Conservation (phyloP, 2,113 vertebrate genomes). For the Chionodraco myersi region DNA sequence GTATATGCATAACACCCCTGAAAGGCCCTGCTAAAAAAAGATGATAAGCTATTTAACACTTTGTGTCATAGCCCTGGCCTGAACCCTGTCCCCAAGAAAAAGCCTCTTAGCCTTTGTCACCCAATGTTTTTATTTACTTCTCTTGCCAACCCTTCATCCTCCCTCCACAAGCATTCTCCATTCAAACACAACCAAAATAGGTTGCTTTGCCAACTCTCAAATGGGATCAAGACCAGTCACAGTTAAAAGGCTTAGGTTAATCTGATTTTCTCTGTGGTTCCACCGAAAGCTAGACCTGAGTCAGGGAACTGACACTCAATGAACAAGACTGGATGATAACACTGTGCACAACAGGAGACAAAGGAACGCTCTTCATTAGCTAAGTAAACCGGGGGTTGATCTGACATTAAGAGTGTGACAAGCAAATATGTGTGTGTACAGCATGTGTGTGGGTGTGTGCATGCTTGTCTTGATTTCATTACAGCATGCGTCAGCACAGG, state of each 20-base stretch:
- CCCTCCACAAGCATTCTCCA: constrained; percentile 52
- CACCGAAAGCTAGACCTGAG: constrained; percentile 71
- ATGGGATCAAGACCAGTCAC: constrained; percentile 77
- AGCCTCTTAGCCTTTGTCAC: constrained; percentile 69
- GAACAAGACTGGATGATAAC: constrained; percentile 57
- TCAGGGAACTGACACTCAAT: constrained; percentile 49
- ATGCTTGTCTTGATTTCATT: constrained; percentile 16
- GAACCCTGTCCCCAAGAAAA: constrained; percentile 65
- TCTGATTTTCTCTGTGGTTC: constrained; percentile 78
- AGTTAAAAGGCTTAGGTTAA: constrained; percentile 81
- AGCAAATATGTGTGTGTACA: constrained; percentile 38
- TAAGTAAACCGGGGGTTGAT: constrained; percentile 51
- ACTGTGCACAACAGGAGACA: constrained; percentile 56
- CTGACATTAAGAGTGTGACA: constrained; percentile 56
- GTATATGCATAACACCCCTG: neutral
- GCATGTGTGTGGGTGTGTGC: constrained; percentile 42
- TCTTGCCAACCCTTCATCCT: constrained; percentile 20
- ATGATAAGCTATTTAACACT: constrained; percentile 55
- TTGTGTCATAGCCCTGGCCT: constrained; percentile 49
- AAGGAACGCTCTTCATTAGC: constrained; percentile 65
- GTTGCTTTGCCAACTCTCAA: constrained; percentile 75
- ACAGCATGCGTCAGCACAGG: neutral
- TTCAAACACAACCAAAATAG: constrained; percentile 74
- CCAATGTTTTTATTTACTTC: constrained; percentile 60
- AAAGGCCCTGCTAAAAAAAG: constrained; percentile 35